Evolutionary conservation across 2,888 invertebrate genomes (phyloP), one percentile per base, ranked within the genome.

Genomic region (Lasioglossum lativentre): DNA sequence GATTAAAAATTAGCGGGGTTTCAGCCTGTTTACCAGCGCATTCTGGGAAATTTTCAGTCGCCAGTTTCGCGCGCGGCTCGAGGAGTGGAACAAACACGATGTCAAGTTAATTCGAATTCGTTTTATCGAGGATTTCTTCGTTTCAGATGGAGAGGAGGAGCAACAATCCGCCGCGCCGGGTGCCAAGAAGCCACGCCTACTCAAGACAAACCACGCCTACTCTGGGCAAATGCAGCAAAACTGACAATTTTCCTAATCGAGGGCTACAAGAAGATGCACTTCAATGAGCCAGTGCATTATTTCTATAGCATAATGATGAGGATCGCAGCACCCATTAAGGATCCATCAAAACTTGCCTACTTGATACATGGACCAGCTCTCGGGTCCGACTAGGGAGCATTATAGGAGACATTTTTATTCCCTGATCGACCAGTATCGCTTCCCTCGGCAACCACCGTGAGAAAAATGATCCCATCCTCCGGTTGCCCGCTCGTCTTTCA

Each of bases 1-100:
- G 74, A 82, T 82, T 80, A 75, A 75, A 82, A 80, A 80, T 81
- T 73, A 73, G 30, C 82, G 30, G 30, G 42, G 27, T 45, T n/a
- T n/a, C n/a, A 14, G 14, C 45, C 23, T 30, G 42, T 78, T 59
- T 10, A 45, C 59, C 4, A 10, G 23, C 23, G 38, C 59, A 4
- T 30, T n/a, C 68, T 40, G 30, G 42, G 63, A 66, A 66, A 59
- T 27, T 66, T 66, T 19, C 27, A 40, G n/a, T 59, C n/a, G n/a
- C n/a, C n/a, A n/a, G n/a, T n/a, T n/a, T n/a, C n/a, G n/a, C n/a
- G n/a, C n/a, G n/a, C n/a, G n/a, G n/a, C n/a, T n/a, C 56, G 19
- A 16, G 19, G 47, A 19, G 47, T 52, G 52, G 23, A 23, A 23
- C 52, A 27, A 59, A 52, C 52, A 23, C 8, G 8, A 5, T 59